A percentile compares a stretch with the other conserved stretches of the same genome.
phyloP scores from a whole-genome alignment of 1,140 invertebrate genomes.

The Dendrolimus punctatus region DNA sequence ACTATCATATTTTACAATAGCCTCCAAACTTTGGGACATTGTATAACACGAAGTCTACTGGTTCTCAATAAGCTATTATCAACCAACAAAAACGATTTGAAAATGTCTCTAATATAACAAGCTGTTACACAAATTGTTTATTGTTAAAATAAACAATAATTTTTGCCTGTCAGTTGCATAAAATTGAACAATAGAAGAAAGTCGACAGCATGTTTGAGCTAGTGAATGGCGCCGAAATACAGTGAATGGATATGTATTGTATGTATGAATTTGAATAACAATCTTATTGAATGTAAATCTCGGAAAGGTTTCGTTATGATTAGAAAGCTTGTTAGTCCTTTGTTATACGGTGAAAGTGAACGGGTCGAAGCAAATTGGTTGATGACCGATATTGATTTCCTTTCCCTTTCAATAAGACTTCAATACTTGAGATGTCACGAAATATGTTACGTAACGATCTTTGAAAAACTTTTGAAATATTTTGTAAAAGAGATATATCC shows the following conservation, averaged over 20 bases:
- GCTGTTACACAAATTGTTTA: no score
- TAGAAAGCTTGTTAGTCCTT: constrained; percentile 55
- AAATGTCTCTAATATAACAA: no score
- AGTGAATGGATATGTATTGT: constrained; percentile 25
- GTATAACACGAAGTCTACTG: no score
- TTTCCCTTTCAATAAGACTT: constrained; percentile 23
- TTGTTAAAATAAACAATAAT: no score
- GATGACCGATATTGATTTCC: constrained; percentile 19
- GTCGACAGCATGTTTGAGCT: neutral
- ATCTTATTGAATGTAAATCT: constrained; percentile 35
- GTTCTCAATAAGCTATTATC: no score
- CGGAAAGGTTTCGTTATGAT: constrained; percentile 13
- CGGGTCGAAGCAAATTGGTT: constrained; percentile 23
- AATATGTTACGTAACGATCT: no score
- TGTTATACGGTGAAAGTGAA: constrained; percentile 47
- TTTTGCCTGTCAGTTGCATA: no score
- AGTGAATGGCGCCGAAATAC: constrained; percentile 22
- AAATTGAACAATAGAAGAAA: constrained; percentile 5
- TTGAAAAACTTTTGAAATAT: no score
- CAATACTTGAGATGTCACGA: constrained; percentile 13
- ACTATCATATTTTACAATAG: no score
- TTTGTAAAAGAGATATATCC: no score
- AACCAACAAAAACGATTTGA: no score
- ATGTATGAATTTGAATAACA: constrained; percentile 15
- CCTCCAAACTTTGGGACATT: no score